Base-by-base conservation (phyloP, 2,888 invertebrate species). In the Drosophila suboccidentalis region DNA sequence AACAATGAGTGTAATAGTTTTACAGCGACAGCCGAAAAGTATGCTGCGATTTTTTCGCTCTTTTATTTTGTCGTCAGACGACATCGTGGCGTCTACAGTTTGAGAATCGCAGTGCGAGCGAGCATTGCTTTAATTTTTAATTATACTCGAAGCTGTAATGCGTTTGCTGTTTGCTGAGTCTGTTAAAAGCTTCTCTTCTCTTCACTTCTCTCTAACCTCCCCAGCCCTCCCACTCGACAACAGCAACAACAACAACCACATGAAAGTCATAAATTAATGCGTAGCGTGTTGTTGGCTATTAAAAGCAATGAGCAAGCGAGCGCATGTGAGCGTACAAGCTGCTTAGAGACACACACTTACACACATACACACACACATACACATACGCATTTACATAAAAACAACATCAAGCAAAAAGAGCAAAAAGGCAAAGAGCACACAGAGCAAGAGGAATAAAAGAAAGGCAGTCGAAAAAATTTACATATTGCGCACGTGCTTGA, bases 271-370 rank as follows among this genome's bases (percentile, higher is more conserved):
- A 85, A 85, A 85, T 85, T 88, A 85, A 85, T 85, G 84, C 84
- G 88, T 85, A 72, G 87, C 89, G 82, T 88, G 89, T 86, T 85
- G 89, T 86, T 88, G 87, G 87, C 89, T 85, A 85, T 85, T 85
- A 85, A 85, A 85, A 85, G 89, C 88, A 84, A 88, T 84, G 84
- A 84, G 84, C 83, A 83, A 79, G 80, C 69, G 80, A 88, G 86
- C 84, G 88, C 81, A 86, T 86, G 88, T 80, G 74, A 80, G 78
- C 80, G 66, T 61, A 78, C 77, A 81, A 71, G 83, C 78, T 83
- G 81, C 87, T 83, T 83, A 86, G 81, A 71, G 68, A 74, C 54
- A 62, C 66, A 63, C 51, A 71, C 64, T 49, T 63, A 60, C 57
- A 50, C 49, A 57, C 50, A 46, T 55, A 61, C 69, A 50, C 54